Evolutionary conservation across 2,888 invertebrate species (phyloP), one percentile per base, ranked within the genome.

Genomic region (Caenorhabditis sp.): DNA sequence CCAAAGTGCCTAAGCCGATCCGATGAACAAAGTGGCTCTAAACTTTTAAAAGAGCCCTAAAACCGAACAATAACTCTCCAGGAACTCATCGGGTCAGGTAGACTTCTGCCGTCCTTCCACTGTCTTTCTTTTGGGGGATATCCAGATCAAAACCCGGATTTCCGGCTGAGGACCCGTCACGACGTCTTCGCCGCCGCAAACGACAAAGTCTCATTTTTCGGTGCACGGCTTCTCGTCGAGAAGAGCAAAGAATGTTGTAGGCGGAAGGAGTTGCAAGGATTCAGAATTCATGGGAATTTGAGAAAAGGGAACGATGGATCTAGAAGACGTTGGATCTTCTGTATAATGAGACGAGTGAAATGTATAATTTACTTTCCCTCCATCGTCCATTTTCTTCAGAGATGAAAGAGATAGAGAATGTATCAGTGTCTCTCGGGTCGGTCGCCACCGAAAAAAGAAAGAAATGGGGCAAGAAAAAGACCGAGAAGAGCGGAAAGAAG

Each of bases 361-460:
- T 71, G 72, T 72, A 72, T 72, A 72, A 72, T 72, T 64, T 72
- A 24, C 26, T 24, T 13, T 22, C 35, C 35, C 56, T 22, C 53
- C 53, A 18, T 40, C 26, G 51, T n/a, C n/a, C n/a, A n/a, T n/a
- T n/a, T n/a, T n/a, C n/a, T n/a, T n/a, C n/a, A 28, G 5, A 71
- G 26, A 64, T 32, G 32, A 32, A 32, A 32, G 32, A 32, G 32
- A 32, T 6, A 32, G 50, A 51, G 65, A 6, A 24, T 67, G 44
- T 76, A 67, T 67, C 74, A 74, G 74, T 74, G 76, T 35, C 56
- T 53, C 53, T 40, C n/a, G n/a, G n/a, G n/a, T n/a, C n/a, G n/a
- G n/a, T n/a, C n/a, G n/a, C n/a, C n/a, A n/a, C n/a, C n/a, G n/a
- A 44, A 60, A 74, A 74, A 71, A 62, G 67, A 35, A 65, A 58